Evolutionary conservation across 35 echinoderm and acorn worm genomes (phyloP), one percentile per base, ranked within the genome.

Genomic region (Diadema setosum): DNA sequence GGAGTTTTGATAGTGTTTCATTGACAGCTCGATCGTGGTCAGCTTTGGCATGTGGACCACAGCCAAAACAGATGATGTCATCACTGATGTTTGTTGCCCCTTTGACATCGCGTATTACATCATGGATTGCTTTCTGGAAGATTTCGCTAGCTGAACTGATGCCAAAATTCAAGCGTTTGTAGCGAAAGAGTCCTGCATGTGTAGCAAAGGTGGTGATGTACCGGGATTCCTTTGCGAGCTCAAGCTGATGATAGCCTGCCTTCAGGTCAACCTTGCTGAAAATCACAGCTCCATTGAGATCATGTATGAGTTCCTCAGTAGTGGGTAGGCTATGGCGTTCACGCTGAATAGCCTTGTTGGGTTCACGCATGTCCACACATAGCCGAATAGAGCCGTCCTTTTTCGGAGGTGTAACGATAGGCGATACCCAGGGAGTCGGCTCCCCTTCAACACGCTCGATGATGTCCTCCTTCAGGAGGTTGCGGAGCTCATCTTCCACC

Each of bases 131-230:
- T 30, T 84, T 84, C 39, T 90, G 88, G 48, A 90, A 91, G 18
- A 91, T 84, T 31, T 91, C 89, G 20, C 84, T 45, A 42, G 89
- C 40, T 37, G 82, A 91, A 5, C 48, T 35, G 15, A 91, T 74
- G 3, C 89, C 82, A 39, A 91, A 91, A 39, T 63, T 91, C 12
- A 91, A 61, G n/a, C 89, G 52, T 65, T 91, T 91, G 64, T 69
- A 70, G 46, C 63, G n/a, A 4, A 32, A 45, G 16, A 88, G 39
- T 8, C 85, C 86, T 30, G 29, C 32, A 37, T 88, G 91, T 11
- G 85, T 88, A n/a, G 49, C 32, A 85, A 93, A 88, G 9, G 91
- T 93, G 29, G 91, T 93, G 30, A 93, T 92, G 43, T 84, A 92
- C 58, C 83, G 32, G 27, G 83, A 87, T 35, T 59, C 64, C 58